Conservation (phyloP, 2,113 vertebrate genomes). For the Cavia aperea region DNA sequence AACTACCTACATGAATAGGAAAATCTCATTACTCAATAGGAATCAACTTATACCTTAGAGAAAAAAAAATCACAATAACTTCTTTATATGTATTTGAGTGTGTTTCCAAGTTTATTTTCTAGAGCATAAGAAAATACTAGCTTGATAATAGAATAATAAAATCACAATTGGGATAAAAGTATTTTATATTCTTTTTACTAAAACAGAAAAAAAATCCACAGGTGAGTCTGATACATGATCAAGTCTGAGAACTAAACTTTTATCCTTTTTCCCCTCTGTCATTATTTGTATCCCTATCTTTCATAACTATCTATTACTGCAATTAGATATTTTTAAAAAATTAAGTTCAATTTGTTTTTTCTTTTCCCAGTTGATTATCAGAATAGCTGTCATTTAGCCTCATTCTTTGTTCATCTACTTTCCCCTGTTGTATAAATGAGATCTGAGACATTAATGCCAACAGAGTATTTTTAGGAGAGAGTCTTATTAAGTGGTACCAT, state of each 20-base stretch:
- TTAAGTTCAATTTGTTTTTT: conserved; percentile 37
- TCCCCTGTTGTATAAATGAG: conserved; percentile 36
- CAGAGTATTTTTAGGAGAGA: conserved; percentile 55
- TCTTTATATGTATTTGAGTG: neutral
- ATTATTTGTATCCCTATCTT: neutral
- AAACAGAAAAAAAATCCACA: neutral
- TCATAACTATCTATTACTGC: neutral
- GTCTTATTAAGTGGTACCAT: conserved; percentile 49
- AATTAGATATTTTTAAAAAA: conserved; percentile 39
- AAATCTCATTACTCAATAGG: conserved; percentile 18
- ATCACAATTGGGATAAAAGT: neutral
- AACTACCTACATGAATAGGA: conserved; percentile 12
- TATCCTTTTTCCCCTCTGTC: neutral
- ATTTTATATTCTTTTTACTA: neutral
- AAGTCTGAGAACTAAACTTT: neutral
- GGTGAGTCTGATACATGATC: neutral
- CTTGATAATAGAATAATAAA: neutral
- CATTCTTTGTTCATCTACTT: conserved; percentile 17
- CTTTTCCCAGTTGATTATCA: conserved; percentile 39
- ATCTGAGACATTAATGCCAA: conserved; percentile 44
- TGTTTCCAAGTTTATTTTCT: neutral
- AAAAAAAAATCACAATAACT: conserved; percentile 23
- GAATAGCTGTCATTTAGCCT: conserved; percentile 35
- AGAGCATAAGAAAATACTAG: neutral
- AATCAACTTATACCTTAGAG: conserved; percentile 7